Evolutionary conservation across 1,140 invertebrate genomes (phyloP), one percentile per base, ranked within the genome.

Genomic region (Tigriopus japonicus): DNA sequence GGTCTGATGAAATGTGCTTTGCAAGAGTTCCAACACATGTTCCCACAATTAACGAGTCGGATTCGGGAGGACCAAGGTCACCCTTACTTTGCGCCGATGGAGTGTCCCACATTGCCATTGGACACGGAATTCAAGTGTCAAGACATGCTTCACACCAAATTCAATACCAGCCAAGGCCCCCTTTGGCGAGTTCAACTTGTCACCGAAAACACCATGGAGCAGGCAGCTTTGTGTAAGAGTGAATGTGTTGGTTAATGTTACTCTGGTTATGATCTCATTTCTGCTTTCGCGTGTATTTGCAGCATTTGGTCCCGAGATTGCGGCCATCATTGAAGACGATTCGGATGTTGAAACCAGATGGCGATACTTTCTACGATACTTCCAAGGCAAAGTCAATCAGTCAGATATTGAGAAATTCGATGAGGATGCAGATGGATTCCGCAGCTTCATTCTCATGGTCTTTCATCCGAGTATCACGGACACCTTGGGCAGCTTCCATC

Each of bases 21-120:
- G 21, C 55, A 58, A 58, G 55, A 58, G 28, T 58, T 58, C 42
- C 55, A 58, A 42, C 55, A 58, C 55, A 58, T 58, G 55, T 58
- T 58, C 42, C 55, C 55, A 2, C 55, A 58, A 17, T 23, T 58
- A n/a, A 58, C 55, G 41, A 41, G 24, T 41, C 55, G 55, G 3
- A 14, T 58, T 17, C 35, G 17, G 15, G 21, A 49, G n/a, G 21
- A 15, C 10, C n/a, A 49, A 49, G 45, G 21, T 17, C n/a, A 21
- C 10, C 24, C 55, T 6, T 41, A 19, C 23, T 58, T 58, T 23
- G 15, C 23, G 9, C 55, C 55, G 12, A 58, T 58, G 55, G 55
- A 58, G 15, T 58, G 55, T 42, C 55, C 55, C 3, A 54, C 23
- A 5, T 41, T 58, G 2, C 55, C 55, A 6, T 42, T 58, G 40